Evolutionary conservation across 2,113 vertebrate genomes (phyloP), one percentile per base, ranked within the genome.

Genomic region (Isichthys henryi): DNA sequence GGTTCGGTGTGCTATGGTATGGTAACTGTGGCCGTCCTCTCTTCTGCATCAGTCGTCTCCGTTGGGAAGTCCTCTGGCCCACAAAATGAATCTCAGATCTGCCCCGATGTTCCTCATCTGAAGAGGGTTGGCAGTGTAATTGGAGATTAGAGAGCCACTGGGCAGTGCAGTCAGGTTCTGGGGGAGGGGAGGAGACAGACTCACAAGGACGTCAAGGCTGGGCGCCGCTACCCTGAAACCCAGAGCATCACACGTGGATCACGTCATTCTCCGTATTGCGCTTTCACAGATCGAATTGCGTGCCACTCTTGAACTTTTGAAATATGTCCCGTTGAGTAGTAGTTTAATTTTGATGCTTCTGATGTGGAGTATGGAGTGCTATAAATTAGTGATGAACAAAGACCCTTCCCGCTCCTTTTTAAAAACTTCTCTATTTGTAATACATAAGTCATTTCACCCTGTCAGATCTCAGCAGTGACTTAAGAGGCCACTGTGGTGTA

Each of bases 281-380:
- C 56, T 52, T 80, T 88, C 52, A 15, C 45, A 66, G 31, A 88
- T 10, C 89, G 70, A 93, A 91, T 90, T 92, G 90, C 92, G 91
- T 53, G 85, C 50, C 50, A 35, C 5, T 50, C 85, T 53, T 27
- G n/a, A 19, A 13, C 48, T 17, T 35, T 53, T 35, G 85, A 52
- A n/a, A 84, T 23, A 86, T 35, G 3, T 86, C 48, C 85, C 31
- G 85, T 53, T 19, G 0, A 87, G 50, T 17, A 53, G 56, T 39
- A 56, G 9, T 35, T 87, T 56, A 21, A 53, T 43, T 43, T 39
- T 87, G 85, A 53, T 19, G 62, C 52, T 23, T 88, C 87, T 53
- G 53, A 88, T 66, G 39, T 88, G 56, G 19, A n/a, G 13, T n/a
- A 17, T 7, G 49, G 13, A 35, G 50, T 17, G 1, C 19, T 46